Evolutionary conservation across 2,113 vertebrate species (phyloP).

Genomic region (Gymnocephalus cernua): DNA sequence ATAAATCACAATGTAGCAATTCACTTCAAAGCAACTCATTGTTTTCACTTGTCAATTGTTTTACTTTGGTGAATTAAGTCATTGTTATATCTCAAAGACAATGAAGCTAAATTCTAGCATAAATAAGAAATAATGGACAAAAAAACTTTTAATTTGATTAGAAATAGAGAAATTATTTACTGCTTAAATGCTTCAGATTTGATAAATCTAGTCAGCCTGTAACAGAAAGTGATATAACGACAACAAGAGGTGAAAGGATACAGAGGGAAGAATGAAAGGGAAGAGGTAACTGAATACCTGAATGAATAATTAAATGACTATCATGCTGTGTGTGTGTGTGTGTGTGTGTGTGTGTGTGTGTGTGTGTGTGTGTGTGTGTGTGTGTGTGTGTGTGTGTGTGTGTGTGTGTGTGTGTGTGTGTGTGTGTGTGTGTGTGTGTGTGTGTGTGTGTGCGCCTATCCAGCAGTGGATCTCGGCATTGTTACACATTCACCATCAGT

Average conservation of each 20-base stretch:
- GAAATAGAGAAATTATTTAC: conserved; percentile 1
- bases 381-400: conserved; percentile 3
- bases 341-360: neutral
- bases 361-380: conserved; percentile 35
- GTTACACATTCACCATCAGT: neutral
- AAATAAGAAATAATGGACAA: conserved; percentile 5
- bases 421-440: neutral
- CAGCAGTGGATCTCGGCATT: neutral
- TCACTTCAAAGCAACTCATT: no score
- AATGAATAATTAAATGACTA: conserved; percentile 79
- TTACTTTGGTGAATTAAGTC: no score
- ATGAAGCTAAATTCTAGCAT: neutral
- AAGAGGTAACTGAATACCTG: conserved; percentile 63
- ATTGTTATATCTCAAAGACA: neutral
- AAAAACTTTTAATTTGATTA: conserved; percentile 6
- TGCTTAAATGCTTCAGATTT: conserved; percentile 33
- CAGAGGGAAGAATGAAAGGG: conserved; percentile 48
- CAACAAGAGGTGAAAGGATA: conserved; percentile 59
- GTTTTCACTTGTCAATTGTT: neutral
- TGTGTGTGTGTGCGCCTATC: neutral
- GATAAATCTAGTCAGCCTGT: conserved; percentile 35
- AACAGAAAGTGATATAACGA: conserved; percentile 47
- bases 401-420: neutral
- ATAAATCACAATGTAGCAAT: neutral
- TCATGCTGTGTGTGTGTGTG: conserved; percentile 9